A percentile compares a stretch with the other conserved stretches of the same genome.
These are phyloP conservation scores for Metallyticus violacea DNA, from an alignment of 2,888 invertebrate species.

Conservation along the genomic window DNA sequence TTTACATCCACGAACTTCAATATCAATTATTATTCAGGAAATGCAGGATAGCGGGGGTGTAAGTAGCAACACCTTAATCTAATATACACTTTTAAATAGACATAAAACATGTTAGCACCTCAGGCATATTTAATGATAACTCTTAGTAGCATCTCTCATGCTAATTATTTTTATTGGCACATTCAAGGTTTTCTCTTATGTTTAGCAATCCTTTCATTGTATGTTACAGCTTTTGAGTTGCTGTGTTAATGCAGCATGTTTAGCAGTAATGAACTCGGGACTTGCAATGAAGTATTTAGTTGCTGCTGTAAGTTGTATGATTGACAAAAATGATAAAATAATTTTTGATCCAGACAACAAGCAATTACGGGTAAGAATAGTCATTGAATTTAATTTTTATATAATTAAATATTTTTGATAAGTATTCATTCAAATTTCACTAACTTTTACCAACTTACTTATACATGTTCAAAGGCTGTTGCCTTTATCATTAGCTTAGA, in stretches of 20 bases:
- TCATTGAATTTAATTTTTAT: slow-evolving; percentile 26
- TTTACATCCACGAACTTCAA: slow-evolving; percentile 76
- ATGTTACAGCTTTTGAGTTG: slow-evolving; percentile 68
- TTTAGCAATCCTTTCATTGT: not conserved
- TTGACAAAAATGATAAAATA: slow-evolving; percentile 59
- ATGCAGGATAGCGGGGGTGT: slow-evolving; percentile 81
- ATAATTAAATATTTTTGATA: too few species aligned
- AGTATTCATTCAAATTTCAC: too few species aligned
- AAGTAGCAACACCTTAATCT: too few species aligned
- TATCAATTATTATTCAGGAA: slow-evolving; percentile 80
- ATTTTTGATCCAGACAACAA: slow-evolving; percentile 60
- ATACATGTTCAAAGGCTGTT: too few species aligned
- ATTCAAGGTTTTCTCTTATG: not conserved
- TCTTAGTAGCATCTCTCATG: not conserved
- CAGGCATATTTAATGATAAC: not conserved
- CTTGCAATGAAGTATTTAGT: slow-evolving; percentile 79
- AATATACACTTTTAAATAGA: too few species aligned
- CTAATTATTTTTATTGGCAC: not conserved
- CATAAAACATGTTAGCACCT: too few species aligned
- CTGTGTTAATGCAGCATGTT: slow-evolving; percentile 76
- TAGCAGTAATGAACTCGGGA: slow-evolving; percentile 79
- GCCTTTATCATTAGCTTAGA: too few species aligned
- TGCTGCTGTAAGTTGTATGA: slow-evolving; percentile 73
- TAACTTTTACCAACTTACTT: too few species aligned
- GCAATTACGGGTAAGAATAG: slow-evolving; percentile 46